phyloP scores from a whole-genome alignment of 2,888 invertebrate genomes.

The Panzeria rudis region DNA sequence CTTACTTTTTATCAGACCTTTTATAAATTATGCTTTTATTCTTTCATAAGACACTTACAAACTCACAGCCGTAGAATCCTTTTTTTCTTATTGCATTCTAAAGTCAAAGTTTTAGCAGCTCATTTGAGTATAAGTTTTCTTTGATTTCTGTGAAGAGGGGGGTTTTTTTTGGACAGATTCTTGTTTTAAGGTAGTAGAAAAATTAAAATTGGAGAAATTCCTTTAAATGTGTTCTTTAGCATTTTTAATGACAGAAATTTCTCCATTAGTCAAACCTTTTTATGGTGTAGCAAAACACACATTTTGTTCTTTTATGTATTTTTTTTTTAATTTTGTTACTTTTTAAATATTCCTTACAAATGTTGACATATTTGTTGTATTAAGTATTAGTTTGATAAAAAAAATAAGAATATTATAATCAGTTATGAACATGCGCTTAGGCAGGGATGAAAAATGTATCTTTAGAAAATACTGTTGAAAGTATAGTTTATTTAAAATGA shows the following conservation, averaged over 20 bases:
- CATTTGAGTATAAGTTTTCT: background rate
- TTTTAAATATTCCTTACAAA: background rate
- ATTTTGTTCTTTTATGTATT: conserved; percentile 62
- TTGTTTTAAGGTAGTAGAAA: conserved; percentile 83
- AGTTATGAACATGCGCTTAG: conserved; percentile 52
- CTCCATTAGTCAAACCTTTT: conserved; percentile 80
- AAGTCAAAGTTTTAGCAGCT: conserved; percentile 15
- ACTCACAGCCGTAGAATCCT: conserved; percentile 21
- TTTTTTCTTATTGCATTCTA: conserved; percentile 3
- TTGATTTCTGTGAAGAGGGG: conserved; percentile 3
- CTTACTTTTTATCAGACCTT: conserved; percentile 40
- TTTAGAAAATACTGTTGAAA: too few relatives aligned
- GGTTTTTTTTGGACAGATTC: conserved; percentile 81
- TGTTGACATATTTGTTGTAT: conserved; percentile 46
- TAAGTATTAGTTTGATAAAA: conserved; percentile 36
- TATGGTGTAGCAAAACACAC: conserved; percentile 80
- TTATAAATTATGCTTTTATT: background rate
- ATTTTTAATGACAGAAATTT: conserved; percentile 63
- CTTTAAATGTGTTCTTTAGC: conserved; percentile 49
- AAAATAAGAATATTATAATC: conserved; percentile 24
- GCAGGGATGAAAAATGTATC: conserved; percentile 18
- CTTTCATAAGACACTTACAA: conserved; percentile 45
- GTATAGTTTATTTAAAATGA: too few relatives aligned
- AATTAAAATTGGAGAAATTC: conserved; percentile 79
- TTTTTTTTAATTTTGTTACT: conserved; percentile 27